Evolutionary conservation across 2,888 invertebrate genomes (phyloP).

Genomic region (Lasioglossum zephyrum): DNA sequence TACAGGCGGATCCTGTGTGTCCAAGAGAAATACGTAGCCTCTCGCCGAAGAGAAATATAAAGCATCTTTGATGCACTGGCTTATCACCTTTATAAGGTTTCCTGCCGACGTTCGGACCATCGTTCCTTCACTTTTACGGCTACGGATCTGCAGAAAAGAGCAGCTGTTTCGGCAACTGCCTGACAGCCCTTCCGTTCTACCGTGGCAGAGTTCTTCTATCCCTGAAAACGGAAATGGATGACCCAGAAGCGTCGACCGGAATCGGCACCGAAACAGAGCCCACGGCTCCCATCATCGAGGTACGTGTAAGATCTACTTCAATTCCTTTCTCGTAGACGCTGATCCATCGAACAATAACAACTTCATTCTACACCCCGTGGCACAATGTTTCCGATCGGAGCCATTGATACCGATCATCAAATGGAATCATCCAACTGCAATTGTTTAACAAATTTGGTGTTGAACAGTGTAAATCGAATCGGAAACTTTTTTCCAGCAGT

Average conservation of each 20-base stretch:
- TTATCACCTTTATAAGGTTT: conserved; percentile 85
- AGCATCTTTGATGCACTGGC: conserved; percentile 1
- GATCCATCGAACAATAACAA: not conserved
- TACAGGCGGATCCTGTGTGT: not conserved
- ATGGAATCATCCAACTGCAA: too few species aligned
- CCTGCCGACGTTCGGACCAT: conserved; percentile 93
- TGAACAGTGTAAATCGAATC: too few species aligned
- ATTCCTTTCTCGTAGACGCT: not conserved
- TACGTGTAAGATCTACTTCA: conserved; percentile 67
- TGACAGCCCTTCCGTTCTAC: conserved; percentile 83
- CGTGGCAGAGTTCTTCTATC: conserved; percentile 91
- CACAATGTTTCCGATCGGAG: too few species aligned
- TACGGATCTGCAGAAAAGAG: conserved; percentile 81
- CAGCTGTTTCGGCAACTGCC: conserved; percentile 71
- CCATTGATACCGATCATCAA: too few species aligned
- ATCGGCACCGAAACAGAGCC: conserved; percentile 85
- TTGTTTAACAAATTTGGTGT: too few species aligned
- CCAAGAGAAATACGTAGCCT: not conserved
- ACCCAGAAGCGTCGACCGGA: conserved; percentile 84
- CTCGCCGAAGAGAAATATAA: not conserved
- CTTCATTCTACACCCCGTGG: too few species aligned
- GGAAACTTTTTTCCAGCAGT: too few species aligned
- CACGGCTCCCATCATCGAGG: conserved; percentile 85
- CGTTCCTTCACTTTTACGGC: conserved; percentile 91
- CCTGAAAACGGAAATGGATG: conserved; percentile 88